These are phyloP conservation scores for Salvator merianae DNA, from an alignment of 2,113 vertebrate species.

Conservation along the genomic window DNA sequence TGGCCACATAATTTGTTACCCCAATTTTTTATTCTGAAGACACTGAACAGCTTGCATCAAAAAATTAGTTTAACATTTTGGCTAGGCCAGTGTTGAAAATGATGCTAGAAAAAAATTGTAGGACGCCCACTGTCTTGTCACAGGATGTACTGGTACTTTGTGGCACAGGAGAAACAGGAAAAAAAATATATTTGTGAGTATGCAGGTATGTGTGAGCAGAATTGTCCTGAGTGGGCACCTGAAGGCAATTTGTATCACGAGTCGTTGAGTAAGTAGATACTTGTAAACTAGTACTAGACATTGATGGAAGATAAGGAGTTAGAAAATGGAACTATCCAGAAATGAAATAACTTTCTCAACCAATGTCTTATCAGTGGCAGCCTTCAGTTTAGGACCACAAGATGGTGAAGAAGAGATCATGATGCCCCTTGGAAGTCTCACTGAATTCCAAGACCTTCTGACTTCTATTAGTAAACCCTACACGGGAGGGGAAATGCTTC, in stretches of 20 bases:
- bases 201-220: no score
- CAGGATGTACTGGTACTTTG: background rate
- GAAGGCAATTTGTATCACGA: background rate
- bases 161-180: background rate
- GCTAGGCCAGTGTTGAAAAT: no score
- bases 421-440: no score
- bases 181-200: background rate
- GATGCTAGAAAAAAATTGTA: no score
- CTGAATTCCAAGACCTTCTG: background rate
- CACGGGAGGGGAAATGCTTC: constrained; percentile 33
- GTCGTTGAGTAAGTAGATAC: background rate
- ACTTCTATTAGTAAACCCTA: constrained; percentile 19
- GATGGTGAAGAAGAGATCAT: no score
- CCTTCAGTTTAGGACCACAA: no score
- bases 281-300: background rate
- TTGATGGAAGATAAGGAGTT: background rate
- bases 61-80: no score
- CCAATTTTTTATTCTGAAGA: no score
- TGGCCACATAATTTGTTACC: background rate
- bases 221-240: background rate
- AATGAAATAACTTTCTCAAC: constrained; percentile 41
- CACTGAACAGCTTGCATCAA: no score
- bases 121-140: background rate
- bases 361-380: constrained; percentile 13
- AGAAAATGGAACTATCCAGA: background rate